A percentile compares a stretch with the other conserved stretches of the same genome.
Evolutionary conservation across 2,888 invertebrate genomes (phyloP).

Genomic region (Rotaria sp.): DNA sequence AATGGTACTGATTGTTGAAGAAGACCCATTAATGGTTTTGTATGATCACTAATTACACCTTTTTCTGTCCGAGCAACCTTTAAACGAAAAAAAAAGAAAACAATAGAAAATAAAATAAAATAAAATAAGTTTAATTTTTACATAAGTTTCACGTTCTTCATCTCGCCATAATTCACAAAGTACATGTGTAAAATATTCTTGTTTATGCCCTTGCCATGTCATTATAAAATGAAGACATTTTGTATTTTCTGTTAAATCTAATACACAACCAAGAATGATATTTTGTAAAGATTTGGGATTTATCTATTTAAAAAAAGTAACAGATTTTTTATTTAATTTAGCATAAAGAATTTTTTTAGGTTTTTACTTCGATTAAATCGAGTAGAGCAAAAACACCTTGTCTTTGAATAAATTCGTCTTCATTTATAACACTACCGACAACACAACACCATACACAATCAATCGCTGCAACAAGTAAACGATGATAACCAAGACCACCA

Average conservation of each 20-base stretch:
- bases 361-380: constrained; percentile 52
- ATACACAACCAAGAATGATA: constrained; percentile 52
- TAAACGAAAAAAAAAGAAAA: background rate
- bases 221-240: constrained; percentile 52
- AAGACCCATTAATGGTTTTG: background rate
- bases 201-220: constrained; percentile 50
- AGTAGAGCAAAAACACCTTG: constrained; percentile 54
- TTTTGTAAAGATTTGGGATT: constrained; percentile 47
- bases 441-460: constrained; percentile 52
- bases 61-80: background rate
- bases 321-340: background rate
- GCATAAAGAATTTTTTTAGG: background rate
- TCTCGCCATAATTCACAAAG: constrained; percentile 54
- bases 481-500: constrained; percentile 54
- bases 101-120: too few species aligned
- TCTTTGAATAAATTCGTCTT: constrained; percentile 54
- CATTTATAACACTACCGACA: constrained; percentile 53
- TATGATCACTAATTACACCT: background rate
- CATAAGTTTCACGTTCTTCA: constrained; percentile 52
- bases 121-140: constrained; percentile 39
- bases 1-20: background rate
- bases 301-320: background rate
- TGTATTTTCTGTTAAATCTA: constrained; percentile 54
- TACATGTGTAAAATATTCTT: constrained; percentile 50
- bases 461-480: constrained; percentile 51